A percentile compares a stretch with the other conserved stretches of the same genome.
Conservation (phyloP, 2,113 vertebrate genomes). For the Neotoma lepida region DNA sequence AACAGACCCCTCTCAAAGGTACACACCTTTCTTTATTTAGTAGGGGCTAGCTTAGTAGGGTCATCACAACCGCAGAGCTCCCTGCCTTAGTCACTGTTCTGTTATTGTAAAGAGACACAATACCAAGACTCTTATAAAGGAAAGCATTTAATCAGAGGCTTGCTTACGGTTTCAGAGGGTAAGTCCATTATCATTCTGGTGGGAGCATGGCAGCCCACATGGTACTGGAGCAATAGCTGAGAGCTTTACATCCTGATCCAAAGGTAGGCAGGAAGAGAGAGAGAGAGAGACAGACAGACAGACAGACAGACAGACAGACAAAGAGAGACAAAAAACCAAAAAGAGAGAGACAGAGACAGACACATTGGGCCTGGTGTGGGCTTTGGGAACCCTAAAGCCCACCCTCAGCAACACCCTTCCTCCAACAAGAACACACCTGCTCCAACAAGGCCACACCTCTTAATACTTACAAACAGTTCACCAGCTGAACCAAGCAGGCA, state of each 20-base stretch:
- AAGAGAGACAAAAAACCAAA: neutral
- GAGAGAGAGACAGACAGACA: neutral
- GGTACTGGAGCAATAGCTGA: neutral
- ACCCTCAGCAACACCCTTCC: neutral
- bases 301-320: neutral
- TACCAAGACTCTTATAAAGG: neutral
- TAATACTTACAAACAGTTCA: neutral
- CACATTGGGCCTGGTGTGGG: neutral
- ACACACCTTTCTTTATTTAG: neutral
- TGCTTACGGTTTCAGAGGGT: too few species aligned
- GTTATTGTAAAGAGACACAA: neutral
- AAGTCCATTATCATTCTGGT: neutral
- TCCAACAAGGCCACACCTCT: neutral
- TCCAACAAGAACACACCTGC: neutral
- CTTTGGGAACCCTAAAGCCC: neutral
- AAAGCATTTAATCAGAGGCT: neutral
- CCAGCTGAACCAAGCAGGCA: neutral
- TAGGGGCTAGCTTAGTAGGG: neutral
- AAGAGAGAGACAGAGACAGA: neutral
- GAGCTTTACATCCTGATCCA: neutral
- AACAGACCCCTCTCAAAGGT: neutral
- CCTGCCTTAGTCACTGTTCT: neutral
- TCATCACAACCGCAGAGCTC: neutral
- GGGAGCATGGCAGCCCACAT: neutral
- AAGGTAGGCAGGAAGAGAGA: too few species aligned